These are phyloP conservation scores for Leptinotarsa rubiginosa DNA, from an alignment of 2,888 invertebrate species.

Conservation along the genomic window DNA sequence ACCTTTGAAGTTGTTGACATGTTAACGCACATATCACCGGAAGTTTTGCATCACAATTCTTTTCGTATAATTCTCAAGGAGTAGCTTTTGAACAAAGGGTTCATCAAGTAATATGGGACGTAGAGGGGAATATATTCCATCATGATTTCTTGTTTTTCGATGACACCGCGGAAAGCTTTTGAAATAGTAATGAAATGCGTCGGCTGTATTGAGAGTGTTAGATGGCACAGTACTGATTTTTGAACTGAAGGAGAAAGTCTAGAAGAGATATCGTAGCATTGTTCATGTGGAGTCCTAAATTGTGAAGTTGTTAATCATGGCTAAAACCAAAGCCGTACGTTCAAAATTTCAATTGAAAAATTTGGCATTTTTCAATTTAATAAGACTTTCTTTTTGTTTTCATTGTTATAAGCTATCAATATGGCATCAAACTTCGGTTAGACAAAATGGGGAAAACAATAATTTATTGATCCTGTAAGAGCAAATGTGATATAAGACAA, in stretches of 20 bases:
- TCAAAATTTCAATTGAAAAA: not conserved
- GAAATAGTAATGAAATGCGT: not conserved
- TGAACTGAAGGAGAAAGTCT: not conserved
- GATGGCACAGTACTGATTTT: not conserved
- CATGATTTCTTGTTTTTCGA: not conserved
- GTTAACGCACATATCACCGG: slow-evolving; percentile 24
- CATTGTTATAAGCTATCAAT: no score
- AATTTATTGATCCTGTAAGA: no score
- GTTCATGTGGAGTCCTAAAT: not conserved
- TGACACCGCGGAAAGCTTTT: not conserved
- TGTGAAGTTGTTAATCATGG: not conserved
- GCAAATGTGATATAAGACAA: no score
- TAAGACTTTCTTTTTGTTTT: not conserved
- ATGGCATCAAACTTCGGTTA: no score
- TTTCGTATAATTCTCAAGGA: not conserved
- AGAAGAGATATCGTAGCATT: not conserved
- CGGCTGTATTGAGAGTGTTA: not conserved
- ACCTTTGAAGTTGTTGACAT: slow-evolving; percentile 50
- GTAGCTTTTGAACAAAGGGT: no score
- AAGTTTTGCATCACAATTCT: slow-evolving; percentile 22
- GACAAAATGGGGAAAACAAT: no score
- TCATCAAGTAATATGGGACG: not conserved
- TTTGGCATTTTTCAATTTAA: not conserved
- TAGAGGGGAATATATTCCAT: not conserved
- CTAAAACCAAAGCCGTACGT: not conserved